phyloP scores from a whole-genome alignment of 1,140 invertebrate genomes.

The Eurosta solidaginis region DNA sequence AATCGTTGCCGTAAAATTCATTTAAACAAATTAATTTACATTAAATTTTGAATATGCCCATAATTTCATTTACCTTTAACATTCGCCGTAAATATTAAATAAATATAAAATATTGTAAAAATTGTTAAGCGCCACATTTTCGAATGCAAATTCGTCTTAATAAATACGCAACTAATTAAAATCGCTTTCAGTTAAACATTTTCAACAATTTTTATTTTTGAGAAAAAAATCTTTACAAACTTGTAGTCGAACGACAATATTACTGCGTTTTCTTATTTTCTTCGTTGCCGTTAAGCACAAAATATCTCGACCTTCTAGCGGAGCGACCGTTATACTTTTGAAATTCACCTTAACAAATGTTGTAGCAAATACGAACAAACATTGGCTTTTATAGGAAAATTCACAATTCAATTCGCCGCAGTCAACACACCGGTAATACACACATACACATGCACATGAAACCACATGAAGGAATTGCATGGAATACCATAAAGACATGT shows the following conservation, averaged over 20 bases:
- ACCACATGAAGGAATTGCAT: background rate
- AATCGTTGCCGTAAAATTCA: no score
- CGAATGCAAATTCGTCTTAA: background rate
- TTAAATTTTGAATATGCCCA: background rate
- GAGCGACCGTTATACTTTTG: slow-evolving; percentile 10
- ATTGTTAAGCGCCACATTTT: slow-evolving; percentile 5
- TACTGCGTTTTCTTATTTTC: background rate
- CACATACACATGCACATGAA: background rate
- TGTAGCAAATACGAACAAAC: background rate
- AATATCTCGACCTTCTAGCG: background rate
- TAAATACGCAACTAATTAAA: background rate
- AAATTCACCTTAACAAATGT: background rate
- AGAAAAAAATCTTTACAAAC: background rate
- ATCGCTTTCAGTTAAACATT: slow-evolving; percentile 17
- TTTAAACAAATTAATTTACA: no score
- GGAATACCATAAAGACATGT: background rate
- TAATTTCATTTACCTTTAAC: slow-evolving; percentile 28
- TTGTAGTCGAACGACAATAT: no score
- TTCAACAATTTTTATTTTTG: background rate
- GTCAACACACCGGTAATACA: background rate
- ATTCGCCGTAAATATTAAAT: background rate
- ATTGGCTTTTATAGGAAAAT: slow-evolving; percentile 12
- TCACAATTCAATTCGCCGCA: background rate
- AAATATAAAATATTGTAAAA: background rate
- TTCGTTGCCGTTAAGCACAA: background rate